Evolutionary conservation across 2,797 vertebrate species (phyloP).

Genomic region (Hydrophis major): DNA sequence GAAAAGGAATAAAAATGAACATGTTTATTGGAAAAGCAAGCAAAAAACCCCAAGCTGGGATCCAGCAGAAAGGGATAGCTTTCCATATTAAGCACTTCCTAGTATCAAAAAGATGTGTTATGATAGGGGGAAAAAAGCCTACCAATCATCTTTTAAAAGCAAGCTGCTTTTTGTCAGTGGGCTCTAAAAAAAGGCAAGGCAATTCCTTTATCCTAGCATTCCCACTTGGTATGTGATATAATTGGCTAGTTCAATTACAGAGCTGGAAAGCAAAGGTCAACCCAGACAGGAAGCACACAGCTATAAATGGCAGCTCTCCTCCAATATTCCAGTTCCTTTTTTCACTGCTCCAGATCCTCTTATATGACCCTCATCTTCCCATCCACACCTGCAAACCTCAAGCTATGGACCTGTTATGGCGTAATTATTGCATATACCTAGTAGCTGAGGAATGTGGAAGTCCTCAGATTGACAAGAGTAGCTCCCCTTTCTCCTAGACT

Average conservation of each 20-base stretch:
- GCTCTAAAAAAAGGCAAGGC: not conserved
- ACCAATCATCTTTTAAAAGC: conserved; percentile 25
- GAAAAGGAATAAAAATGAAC: not conserved
- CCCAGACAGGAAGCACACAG: not conserved
- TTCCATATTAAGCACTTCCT: not conserved
- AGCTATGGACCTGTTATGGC: too few species aligned
- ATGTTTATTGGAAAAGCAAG: conserved; percentile 27
- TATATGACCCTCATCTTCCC: not conserved
- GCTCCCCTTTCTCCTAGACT: not conserved
- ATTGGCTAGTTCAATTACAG: not conserved
- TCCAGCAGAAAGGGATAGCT: conserved; percentile 25
- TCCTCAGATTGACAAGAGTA: conserved; percentile 1
- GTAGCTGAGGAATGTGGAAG: not conserved
- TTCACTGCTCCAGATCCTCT: not conserved
- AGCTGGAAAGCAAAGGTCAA: not conserved
- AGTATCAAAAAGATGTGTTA: conserved; percentile 18
- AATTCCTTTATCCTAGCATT: not conserved
- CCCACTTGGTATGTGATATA: not conserved
- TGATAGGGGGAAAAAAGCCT: conserved; percentile 15
- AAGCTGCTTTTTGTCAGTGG: not conserved
- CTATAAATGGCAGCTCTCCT: not conserved
- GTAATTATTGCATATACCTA: not conserved
- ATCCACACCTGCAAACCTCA: not conserved
- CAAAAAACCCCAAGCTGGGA: conserved; percentile 16
- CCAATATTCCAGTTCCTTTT: not conserved